Evolutionary conservation across 2,113 vertebrate genomes (phyloP).

Genomic region (Glaucomys volans): DNA sequence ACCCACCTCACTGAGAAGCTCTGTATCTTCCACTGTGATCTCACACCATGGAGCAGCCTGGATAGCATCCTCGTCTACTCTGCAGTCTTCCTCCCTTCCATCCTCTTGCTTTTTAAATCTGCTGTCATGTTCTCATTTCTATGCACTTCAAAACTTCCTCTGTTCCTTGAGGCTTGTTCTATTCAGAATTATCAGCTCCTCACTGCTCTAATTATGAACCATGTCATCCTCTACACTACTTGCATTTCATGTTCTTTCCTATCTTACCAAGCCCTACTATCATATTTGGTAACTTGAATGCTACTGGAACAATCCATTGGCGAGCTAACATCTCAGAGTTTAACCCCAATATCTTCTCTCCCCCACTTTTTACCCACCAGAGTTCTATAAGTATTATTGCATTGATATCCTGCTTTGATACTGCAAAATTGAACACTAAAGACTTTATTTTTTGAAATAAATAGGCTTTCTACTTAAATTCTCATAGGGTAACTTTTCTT

Average conservation of each 20-base stretch:
- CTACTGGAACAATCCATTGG: background rate
- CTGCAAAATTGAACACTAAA: background rate
- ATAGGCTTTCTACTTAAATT: background rate
- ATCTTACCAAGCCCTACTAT: background rate
- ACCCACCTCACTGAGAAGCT: too few species aligned
- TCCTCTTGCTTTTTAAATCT: background rate
- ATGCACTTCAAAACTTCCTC: background rate
- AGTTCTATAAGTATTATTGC: background rate
- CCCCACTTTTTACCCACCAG: background rate
- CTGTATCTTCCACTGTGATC: too few species aligned
- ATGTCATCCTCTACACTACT: background rate
- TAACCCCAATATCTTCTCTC: background rate
- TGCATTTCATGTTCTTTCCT: background rate
- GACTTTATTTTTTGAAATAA: constrained; percentile 1
- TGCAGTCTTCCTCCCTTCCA: too few species aligned
- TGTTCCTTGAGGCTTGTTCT: background rate
- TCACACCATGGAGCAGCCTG: too few species aligned
- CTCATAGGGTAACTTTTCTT: background rate
- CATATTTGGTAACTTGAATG: background rate
- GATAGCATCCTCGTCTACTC: too few species aligned
- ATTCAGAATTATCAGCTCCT: background rate
- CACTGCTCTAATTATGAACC: background rate
- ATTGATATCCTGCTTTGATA: background rate
- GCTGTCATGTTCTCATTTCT: background rate
- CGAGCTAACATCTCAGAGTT: background rate